Evolutionary conservation across 2,888 invertebrate genomes (phyloP).

Genomic region (Drosophila aldrichi): DNA sequence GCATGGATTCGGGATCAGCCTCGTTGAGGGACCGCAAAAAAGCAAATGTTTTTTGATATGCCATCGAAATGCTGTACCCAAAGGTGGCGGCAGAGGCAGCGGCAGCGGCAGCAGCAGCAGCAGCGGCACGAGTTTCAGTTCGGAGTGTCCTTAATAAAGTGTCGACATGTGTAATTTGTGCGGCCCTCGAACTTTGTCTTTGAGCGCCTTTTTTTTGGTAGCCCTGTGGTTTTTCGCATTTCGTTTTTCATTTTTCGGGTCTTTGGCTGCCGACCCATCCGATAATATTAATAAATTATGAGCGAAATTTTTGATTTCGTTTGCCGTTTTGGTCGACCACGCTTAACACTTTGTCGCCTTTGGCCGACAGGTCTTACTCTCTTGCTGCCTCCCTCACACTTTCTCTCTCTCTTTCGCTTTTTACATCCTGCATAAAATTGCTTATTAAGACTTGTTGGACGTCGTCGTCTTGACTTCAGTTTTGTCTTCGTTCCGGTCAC

Average conservation of each 20-base stretch:
- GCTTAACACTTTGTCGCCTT: conserved; percentile 29
- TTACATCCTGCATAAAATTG: conserved; percentile 45
- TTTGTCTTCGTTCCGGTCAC: conserved; percentile 32
- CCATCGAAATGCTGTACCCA: conserved; percentile 47
- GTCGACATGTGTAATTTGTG: conserved; percentile 83
- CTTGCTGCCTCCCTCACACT: neutral
- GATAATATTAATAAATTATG: conserved; percentile 79
- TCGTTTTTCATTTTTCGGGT: conserved; percentile 7
- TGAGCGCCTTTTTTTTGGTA: conserved; percentile 1
- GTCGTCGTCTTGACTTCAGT: conserved; percentile 9
- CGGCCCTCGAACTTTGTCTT: conserved; percentile 49
- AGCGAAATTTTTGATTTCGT: conserved; percentile 38
- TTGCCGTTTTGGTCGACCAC: conserved; percentile 28
- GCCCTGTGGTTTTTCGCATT: conserved; percentile 21
- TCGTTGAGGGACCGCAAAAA: conserved; percentile 69
- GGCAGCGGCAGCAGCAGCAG: neutral
- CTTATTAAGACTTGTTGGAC: conserved; percentile 24
- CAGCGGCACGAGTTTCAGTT: conserved; percentile 3
- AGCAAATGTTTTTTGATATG: conserved; percentile 66
- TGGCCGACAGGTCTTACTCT: conserved; percentile 21
- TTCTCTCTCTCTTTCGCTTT: neutral
- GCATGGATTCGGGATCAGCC: conserved; percentile 59
- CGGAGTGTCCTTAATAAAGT: conserved; percentile 79
- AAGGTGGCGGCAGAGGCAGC: neutral
- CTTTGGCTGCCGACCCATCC: conserved; percentile 37